Percentiles rank a stretch among this genome's conserved stretches.
Evolutionary conservation across 1,140 invertebrate species (phyloP).

Genomic region (Phthorimaea operculella): DNA sequence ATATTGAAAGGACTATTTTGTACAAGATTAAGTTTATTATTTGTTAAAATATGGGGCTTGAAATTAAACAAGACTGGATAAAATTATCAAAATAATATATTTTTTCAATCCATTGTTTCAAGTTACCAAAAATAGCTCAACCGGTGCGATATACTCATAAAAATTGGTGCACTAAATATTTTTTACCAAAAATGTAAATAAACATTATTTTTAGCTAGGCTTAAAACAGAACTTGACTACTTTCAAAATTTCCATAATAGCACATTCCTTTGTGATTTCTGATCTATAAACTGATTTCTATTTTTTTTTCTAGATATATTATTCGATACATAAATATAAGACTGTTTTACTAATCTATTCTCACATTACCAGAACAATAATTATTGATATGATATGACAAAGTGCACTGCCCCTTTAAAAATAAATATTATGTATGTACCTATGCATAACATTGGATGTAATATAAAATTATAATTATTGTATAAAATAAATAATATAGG

Average conservation of each 20-base stretch:
- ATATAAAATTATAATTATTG: neutral
- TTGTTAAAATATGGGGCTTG: too few species aligned
- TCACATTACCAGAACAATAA: slow-evolving; percentile 2
- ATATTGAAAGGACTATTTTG: too few species aligned
- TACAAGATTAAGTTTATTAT: too few species aligned
- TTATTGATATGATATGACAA: neutral
- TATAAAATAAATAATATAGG: neutral
- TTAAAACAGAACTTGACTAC: slow-evolving; percentile 13
- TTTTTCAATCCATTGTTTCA: too few species aligned
- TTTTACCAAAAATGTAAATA: slow-evolving; percentile 38
- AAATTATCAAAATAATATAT: too few species aligned
- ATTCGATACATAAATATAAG: neutral
- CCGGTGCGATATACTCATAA: slow-evolving; percentile 1
- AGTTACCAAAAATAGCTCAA: too few species aligned
- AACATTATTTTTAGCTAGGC: slow-evolving; percentile 25
- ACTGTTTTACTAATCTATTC: neutral
- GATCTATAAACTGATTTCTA: neutral
- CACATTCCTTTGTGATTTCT: slow-evolving; percentile 2
- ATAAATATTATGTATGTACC: too few species aligned
- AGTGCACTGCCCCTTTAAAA: neutral
- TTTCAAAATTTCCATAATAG: slow-evolving; percentile 1
- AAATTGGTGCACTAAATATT: slow-evolving; percentile 6
- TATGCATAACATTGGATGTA: slow-evolving; percentile 5
- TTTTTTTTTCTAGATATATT: slow-evolving; percentile 6
- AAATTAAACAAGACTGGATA: too few species aligned